Percentiles rank a stretch among this genome's conserved stretches.
phyloP scores from a whole-genome alignment of 2,797 vertebrate genomes.

The Chiroxiphia lanceolata region DNA sequence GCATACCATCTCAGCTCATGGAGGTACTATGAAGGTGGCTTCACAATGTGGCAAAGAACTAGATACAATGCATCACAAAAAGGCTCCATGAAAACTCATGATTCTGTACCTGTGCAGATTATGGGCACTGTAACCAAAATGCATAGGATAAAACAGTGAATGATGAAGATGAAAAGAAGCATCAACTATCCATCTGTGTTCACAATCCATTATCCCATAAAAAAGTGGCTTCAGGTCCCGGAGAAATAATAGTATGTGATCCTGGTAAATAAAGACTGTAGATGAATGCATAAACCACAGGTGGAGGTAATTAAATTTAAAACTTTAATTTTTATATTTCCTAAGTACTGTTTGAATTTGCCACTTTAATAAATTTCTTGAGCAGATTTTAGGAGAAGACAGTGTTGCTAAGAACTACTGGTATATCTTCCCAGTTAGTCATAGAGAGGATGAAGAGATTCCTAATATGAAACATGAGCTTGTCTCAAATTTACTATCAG shows the following conservation, averaged over 20 bases:
- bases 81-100: neutral
- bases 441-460: neutral
- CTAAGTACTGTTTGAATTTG: neutral
- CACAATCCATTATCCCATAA: neutral
- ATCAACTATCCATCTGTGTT: neutral
- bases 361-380: neutral
- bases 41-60: neutral
- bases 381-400: neutral
- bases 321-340: neutral
- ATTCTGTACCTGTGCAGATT: neutral
- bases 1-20: neutral
- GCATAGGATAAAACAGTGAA: neutral
- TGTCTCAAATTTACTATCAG: neutral
- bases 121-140: neutral
- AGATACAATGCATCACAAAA: neutral
- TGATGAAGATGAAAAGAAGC: constrained; percentile 1
- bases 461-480: neutral
- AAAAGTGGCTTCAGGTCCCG: neutral
- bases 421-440: neutral
- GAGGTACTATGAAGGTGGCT: neutral
- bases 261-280: neutral
- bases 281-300: neutral
- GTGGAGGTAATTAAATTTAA: neutral
- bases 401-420: neutral
- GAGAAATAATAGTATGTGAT: neutral